Evolutionary conservation across 2,888 invertebrate genomes (phyloP).

Genomic region (Gnatocerus cornutus): DNA sequence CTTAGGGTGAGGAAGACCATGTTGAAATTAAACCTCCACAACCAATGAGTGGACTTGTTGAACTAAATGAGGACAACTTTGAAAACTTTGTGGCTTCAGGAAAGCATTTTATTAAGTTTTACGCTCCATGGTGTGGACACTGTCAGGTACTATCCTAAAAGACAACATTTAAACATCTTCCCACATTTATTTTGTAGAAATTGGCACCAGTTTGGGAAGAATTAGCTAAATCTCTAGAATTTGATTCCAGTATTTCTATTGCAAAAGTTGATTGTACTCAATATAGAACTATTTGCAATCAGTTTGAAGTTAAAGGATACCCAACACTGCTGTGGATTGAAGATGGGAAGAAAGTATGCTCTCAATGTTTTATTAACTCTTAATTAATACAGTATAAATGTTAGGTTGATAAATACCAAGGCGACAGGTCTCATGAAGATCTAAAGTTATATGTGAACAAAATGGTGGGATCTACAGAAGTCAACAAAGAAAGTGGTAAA

Average conservation of each 20-base stretch:
- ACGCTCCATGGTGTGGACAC: constrained; percentile 93
- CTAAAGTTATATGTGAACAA: constrained; percentile 81
- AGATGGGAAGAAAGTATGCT: constrained; percentile 84
- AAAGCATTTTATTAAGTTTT: constrained; percentile 92
- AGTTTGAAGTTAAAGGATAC: constrained; percentile 89
- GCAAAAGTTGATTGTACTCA: constrained; percentile 91
- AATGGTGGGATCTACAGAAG: constrained; percentile 76
- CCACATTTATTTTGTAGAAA: constrained; percentile 71
- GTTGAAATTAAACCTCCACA: constrained; percentile 72
- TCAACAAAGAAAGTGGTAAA: constrained; percentile 59
- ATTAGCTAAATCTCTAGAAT: constrained; percentile 80
- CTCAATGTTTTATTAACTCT: no score
- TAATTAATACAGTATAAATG: no score
- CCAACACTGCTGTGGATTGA: constrained; percentile 92
- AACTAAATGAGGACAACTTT: constrained; percentile 85
- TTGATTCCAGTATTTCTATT: constrained; percentile 80
- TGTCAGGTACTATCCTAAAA: constrained; percentile 78
- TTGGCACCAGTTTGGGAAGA: constrained; percentile 91
- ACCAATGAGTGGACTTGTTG: constrained; percentile 77
- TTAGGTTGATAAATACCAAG: constrained; percentile 84
- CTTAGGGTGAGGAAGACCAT: constrained; percentile 62
- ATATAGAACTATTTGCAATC: constrained; percentile 82
- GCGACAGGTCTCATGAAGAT: constrained; percentile 78
- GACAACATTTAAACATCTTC: no score
- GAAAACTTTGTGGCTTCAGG: constrained; percentile 82